Evolutionary conservation across 2,113 vertebrate genomes (phyloP).

Genomic region (Regulus satrapa): DNA sequence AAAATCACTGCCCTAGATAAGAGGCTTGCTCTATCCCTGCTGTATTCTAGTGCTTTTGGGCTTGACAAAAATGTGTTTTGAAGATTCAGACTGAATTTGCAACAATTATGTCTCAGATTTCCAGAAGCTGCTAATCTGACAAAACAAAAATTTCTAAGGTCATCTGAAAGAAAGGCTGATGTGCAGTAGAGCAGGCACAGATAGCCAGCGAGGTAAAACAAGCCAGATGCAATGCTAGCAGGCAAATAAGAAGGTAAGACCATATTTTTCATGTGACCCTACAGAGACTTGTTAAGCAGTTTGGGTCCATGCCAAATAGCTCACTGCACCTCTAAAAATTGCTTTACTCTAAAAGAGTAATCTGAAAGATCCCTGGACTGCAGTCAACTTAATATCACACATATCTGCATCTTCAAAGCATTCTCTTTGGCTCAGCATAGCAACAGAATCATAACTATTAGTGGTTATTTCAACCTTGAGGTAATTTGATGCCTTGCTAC

Average conservation of each 20-base stretch:
- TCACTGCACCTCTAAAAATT: constrained; percentile 14
- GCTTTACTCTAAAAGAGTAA: constrained; percentile 1
- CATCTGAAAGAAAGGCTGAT: neutral
- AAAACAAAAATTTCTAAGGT: neutral
- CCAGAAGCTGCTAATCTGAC: neutral
- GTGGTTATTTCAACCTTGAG: constrained; percentile 23
- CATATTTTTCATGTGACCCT: neutral
- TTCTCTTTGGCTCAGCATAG: constrained; percentile 22
- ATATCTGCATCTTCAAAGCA: constrained; percentile 53
- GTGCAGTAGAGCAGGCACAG: neutral
- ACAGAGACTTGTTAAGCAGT: neutral
- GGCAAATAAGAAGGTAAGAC: neutral
- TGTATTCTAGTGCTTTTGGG: neutral
- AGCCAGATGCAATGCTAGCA: neutral
- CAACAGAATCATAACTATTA: constrained; percentile 27
- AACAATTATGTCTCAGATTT: neutral
- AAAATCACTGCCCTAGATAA: neutral
- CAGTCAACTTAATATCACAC: constrained; percentile 49
- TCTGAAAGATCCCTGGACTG: constrained; percentile 52
- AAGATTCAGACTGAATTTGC: neutral
- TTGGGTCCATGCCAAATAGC: constrained; percentile 8
- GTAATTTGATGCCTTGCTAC: neutral
- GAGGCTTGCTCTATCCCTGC: neutral
- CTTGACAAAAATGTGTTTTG: neutral
- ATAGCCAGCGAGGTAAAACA: neutral